Conservation (phyloP, 1,140 invertebrate genomes). For the Metopolophium dirhodum region DNA sequence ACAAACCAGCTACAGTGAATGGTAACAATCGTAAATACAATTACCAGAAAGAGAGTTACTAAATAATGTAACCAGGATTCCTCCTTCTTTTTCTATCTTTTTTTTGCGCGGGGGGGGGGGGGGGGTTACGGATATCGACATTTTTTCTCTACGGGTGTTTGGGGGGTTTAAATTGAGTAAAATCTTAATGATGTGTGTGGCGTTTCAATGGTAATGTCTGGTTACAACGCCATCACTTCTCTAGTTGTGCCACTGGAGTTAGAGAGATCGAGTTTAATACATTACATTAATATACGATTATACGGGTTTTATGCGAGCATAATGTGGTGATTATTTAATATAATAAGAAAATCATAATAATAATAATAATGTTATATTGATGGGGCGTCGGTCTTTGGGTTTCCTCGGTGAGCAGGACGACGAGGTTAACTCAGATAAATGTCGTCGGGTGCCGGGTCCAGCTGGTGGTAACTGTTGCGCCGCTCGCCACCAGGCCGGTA, state of each 20-base stretch:
- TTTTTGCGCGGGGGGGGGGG: neutral
- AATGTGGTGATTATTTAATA: neutral
- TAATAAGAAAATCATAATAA: neutral
- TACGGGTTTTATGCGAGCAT: neutral
- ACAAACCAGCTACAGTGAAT: neutral
- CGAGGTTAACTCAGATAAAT: conserved; percentile 10
- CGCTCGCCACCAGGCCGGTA: neutral
- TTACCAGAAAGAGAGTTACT: neutral
- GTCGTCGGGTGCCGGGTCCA: neutral
- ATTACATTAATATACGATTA: neutral
- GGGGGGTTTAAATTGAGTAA: neutral
- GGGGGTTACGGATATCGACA: neutral
- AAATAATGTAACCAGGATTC: neutral
- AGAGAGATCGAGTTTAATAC: neutral
- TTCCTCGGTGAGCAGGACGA: neutral
- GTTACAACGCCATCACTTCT: neutral
- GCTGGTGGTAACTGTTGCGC: conserved; percentile 21
- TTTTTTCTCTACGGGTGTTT: neutral
- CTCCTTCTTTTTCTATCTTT: neutral
- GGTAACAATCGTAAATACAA: conserved; percentile 1
- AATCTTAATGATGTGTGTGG: neutral
- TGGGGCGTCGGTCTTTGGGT: neutral
- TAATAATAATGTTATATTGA: neutral
- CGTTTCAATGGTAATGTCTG: neutral
- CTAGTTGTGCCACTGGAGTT: neutral